Evolutionary conservation across 1,140 invertebrate species (phyloP), one percentile per base, ranked within the genome.

Genomic region (Drosophila truncata): DNA sequence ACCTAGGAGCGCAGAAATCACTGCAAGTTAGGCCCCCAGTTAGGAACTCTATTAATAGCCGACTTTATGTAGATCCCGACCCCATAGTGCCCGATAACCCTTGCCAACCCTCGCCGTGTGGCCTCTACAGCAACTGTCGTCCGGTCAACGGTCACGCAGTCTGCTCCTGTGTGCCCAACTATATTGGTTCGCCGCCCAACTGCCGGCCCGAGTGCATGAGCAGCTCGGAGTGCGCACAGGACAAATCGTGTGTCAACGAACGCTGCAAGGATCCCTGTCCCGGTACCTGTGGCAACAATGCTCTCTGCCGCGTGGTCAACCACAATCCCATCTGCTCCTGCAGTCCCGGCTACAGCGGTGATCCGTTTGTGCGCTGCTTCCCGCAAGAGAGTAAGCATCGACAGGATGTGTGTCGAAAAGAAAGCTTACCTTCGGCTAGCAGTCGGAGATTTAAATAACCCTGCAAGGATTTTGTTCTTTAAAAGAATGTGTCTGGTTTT

Each of bases 321-420:
- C 96, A 97, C 81, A 96, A 96, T 82, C 95, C 97, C 29, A 95
- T 96, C 64, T 97, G 97, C 92, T 95, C 94, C 85, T 97, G 96
- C 92, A 94, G 94, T 16, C 91, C 93, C 70, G 95, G 95, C 72
- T 95, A 94, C 90, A 94, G 93, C 23, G 96, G 96, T 58, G 96
- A 97, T 94, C 96, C 96, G 58, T 96, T 96, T 85, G 93, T 95
- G 39, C 94, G 94, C 72, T 97, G 96, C 91, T 70, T 93, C 52
- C 93, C 94, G 63, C 91, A 94, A 92, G 91, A 94, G 93, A 94
- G 95, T 96, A 94, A 95, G 95, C 66, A 60, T 47, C 61, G 35
- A 20, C 20, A 5, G 33, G 14, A 4, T 25, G 60, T 25, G 60
- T 46, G 27, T 18, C 14, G 4, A 18, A 46, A 42, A 1, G 8